A percentile compares a stretch with the other conserved stretches of the same genome.
Evolutionary conservation across 2,888 invertebrate genomes (phyloP).

Genomic region (Leptarthrus brevirostris): DNA sequence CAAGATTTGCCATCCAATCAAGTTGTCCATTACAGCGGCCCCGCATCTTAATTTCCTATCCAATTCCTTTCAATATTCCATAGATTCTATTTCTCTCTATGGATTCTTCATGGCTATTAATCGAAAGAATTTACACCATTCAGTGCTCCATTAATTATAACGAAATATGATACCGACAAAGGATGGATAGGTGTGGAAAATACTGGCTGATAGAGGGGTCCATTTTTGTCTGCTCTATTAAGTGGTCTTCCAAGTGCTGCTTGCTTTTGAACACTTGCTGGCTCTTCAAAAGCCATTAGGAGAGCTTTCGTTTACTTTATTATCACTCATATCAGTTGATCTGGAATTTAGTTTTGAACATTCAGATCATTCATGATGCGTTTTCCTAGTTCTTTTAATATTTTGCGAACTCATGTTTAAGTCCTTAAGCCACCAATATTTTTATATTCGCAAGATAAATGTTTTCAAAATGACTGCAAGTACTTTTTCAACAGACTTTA

Average conservation of each 20-base stretch:
- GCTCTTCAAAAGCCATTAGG: not conserved
- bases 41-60: constrained; percentile 55
- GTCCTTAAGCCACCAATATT: too few species aligned
- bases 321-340: too few species aligned
- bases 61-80: constrained; percentile 37
- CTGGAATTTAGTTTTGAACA: too few species aligned
- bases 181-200: constrained; percentile 16
- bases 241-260: not conserved
- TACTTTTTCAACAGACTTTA: too few species aligned
- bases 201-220: not conserved
- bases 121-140: constrained; percentile 35
- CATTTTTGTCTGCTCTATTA: not conserved
- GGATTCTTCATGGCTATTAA: constrained; percentile 33
- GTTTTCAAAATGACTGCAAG: too few species aligned
- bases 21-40: constrained; percentile 57
- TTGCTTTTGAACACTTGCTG: not conserved
- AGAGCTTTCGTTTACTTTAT: not conserved
- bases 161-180: constrained; percentile 32
- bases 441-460: too few species aligned
- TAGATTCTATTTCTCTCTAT: constrained; percentile 12
- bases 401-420: too few species aligned
- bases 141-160: constrained; percentile 30
- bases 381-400: too few species aligned
- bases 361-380: too few species aligned
- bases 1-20: constrained; percentile 58